Percentiles rank a stretch among this genome's conserved stretches.
phyloP scores from a whole-genome alignment of 2,113 vertebrate genomes.

The Piliocolobus tephrosceles region DNA sequence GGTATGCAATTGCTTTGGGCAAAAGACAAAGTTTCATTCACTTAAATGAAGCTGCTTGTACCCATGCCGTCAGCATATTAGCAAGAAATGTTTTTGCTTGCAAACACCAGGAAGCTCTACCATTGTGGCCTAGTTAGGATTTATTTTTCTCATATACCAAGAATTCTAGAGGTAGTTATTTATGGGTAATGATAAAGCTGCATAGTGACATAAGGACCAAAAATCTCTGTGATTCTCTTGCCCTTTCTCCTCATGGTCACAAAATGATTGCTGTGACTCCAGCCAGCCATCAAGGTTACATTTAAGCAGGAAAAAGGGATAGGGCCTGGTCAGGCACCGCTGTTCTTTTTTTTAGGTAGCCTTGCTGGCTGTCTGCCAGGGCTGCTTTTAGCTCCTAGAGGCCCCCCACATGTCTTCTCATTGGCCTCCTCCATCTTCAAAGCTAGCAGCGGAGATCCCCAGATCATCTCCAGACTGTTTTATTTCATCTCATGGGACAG shows the following conservation, averaged over 20 bases:
- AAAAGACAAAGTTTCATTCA: not conserved
- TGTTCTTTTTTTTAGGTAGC: not conserved
- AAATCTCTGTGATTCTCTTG: not conserved
- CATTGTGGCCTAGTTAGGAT: not conserved
- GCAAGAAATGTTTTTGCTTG: not conserved
- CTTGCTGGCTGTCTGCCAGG: too few species aligned
- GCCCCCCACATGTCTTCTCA: too few species aligned
- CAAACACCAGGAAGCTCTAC: not conserved
- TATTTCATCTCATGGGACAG: not conserved
- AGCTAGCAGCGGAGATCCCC: not conserved
- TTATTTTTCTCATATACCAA: not conserved
- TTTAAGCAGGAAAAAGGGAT: not conserved
- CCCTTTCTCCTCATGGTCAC: not conserved
- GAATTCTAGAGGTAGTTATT: not conserved
- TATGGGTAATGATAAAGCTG: not conserved
- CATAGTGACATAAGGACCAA: not conserved
- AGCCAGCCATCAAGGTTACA: not conserved
- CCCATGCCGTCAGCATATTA: too few species aligned
- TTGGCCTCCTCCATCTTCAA: too few species aligned
- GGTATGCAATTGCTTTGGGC: not conserved
- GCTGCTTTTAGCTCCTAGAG: too few species aligned
- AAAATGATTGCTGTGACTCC: not conserved
- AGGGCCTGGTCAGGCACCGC: not conserved
- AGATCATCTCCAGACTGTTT: not conserved
- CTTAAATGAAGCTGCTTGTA: not conserved